Conservation (phyloP, 92 coral and sea anemone species). For the Pocillopora meandrina region DNA sequence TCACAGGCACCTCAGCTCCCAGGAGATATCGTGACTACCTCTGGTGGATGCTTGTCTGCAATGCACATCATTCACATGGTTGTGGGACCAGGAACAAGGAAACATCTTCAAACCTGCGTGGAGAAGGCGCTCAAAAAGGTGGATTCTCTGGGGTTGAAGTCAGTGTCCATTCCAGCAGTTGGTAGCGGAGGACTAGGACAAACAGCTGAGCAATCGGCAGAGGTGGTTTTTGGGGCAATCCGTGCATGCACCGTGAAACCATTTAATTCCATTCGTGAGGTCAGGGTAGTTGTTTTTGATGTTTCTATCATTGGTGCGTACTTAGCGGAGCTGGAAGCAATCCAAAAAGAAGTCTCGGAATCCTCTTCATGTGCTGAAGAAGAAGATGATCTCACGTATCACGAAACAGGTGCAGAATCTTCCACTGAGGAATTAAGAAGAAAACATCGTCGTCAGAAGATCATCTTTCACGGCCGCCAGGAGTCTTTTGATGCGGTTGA, state of each 20-base stretch:
- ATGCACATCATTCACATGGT: conserved; percentile 31
- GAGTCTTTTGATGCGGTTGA: conserved; percentile 14
- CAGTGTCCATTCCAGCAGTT: conserved; percentile 45
- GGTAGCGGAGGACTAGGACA: conserved; percentile 32
- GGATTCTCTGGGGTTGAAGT: conserved; percentile 17
- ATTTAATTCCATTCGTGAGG: conserved; percentile 7
- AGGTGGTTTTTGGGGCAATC: conserved; percentile 30
- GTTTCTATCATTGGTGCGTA: conserved; percentile 14
- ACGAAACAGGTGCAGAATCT: not conserved
- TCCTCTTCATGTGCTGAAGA: not conserved
- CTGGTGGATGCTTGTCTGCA: not conserved
- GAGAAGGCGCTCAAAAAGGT: conserved; percentile 29
- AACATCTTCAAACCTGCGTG: conserved; percentile 30
- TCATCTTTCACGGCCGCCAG: conserved; percentile 7
- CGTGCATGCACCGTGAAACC: not conserved
- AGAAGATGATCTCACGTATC: not conserved
- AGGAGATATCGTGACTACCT: conserved; percentile 14
- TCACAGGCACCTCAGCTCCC: not conserved
- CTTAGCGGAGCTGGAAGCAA: conserved; percentile 6
- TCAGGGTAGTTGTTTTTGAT: conserved; percentile 17
- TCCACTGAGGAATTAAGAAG: not conserved
- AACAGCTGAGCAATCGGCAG: conserved; percentile 23
- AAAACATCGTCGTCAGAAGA: not conserved
- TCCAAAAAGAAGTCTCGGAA: not conserved
- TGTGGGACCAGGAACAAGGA: conserved; percentile 16